These are phyloP conservation scores for Pontoporia blainvillei DNA, from an alignment of 2,113 vertebrate species.

Conservation along the genomic window DNA sequence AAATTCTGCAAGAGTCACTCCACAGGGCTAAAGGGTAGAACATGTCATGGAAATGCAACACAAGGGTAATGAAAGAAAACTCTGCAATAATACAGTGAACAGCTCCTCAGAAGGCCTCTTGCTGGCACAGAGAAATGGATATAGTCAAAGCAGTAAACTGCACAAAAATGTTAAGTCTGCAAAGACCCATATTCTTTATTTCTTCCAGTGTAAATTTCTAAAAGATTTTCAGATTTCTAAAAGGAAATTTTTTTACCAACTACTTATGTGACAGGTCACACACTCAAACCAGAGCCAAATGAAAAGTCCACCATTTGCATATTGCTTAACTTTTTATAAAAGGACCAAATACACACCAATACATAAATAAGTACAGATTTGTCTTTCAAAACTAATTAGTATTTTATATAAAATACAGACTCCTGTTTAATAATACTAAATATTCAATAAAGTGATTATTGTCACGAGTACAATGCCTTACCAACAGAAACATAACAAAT, in stretches of 20 bases:
- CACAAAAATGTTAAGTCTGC: neutral
- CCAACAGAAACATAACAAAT: neutral
- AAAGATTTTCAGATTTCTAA: neutral
- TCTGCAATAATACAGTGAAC: neutral
- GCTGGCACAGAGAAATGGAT: neutral
- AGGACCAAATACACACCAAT: neutral
- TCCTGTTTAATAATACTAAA: neutral
- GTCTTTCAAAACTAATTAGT: neutral
- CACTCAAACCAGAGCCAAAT: neutral
- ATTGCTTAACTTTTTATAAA: neutral
- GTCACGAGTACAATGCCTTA: neutral
- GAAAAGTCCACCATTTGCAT: neutral
- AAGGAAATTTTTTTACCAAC: neutral
- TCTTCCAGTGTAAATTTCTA: neutral
- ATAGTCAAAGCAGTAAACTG: neutral
- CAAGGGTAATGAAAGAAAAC: conserved; percentile 2
- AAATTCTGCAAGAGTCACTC: neutral
- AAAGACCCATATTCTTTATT: neutral
- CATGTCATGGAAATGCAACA: neutral
- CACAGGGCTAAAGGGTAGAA: conserved; percentile 1
- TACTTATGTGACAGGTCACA: neutral
- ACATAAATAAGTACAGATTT: neutral
- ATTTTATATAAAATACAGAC: conserved; percentile 3
- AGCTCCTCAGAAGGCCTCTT: neutral
- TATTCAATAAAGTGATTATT: neutral